Percentiles rank a stretch among this genome's conserved stretches.
These are phyloP conservation scores for Ceratina japonica DNA, from an alignment of 1,140 invertebrate genomes.

Conservation along the genomic window DNA sequence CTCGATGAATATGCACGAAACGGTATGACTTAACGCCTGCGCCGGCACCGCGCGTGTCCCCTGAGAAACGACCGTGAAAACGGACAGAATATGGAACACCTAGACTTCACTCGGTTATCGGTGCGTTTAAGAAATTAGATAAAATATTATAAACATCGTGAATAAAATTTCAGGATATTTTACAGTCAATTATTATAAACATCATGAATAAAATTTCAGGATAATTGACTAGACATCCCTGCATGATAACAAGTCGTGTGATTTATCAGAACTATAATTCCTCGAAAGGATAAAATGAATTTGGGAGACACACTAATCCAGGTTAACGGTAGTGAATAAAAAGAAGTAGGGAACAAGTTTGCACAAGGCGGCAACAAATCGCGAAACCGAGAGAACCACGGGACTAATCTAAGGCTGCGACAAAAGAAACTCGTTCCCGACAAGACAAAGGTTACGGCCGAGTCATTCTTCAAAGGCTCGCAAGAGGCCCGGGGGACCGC, in stretches of 20 bases:
- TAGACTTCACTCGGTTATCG: no score
- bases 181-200: no score
- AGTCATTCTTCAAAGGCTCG: neutral
- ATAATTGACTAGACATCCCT: no score
- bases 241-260: no score
- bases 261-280: no score
- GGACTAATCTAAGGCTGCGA: neutral
- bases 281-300: neutral
- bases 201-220: no score
- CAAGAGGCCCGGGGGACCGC: neutral
- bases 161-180: no score
- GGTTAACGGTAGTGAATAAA: neutral
- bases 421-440: neutral
- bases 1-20: conserved; percentile 38
- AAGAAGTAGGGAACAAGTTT: neutral
- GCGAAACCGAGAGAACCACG: neutral
- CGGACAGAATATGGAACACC: neutral
- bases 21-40: neutral
- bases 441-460: conserved; percentile 19
- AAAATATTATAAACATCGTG: no score
- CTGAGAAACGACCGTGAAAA: neutral
- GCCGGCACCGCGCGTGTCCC: conserved; percentile 16
- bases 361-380: neutral
- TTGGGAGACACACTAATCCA: neutral
- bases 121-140: no score